A percentile compares a stretch with the other conserved stretches of the same genome.
phyloP scores from a whole-genome alignment of 2,888 invertebrate genomes.

The Drosophila setosimentum region DNA sequence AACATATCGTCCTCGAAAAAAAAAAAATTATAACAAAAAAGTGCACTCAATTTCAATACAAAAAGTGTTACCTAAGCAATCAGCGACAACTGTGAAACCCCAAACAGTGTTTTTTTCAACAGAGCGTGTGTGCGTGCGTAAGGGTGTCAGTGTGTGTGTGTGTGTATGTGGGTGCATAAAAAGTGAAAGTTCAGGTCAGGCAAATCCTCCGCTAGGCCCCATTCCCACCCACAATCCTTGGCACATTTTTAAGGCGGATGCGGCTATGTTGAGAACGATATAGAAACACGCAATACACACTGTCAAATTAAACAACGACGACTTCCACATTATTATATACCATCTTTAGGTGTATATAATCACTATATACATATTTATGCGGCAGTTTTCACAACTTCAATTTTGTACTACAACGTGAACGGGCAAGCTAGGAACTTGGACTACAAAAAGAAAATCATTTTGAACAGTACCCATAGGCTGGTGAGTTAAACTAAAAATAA shows the following conservation, averaged over 20 bases:
- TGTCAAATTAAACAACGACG: conserved; percentile 22
- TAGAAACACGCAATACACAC: conserved; percentile 61
- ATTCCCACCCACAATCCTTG: conserved; percentile 38
- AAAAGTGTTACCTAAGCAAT: conserved; percentile 64
- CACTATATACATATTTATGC: conserved; percentile 61
- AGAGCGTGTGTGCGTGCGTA: conserved; percentile 24
- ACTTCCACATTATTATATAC: conserved; percentile 28
- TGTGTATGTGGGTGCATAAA: conserved; percentile 35
- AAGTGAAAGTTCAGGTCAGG: conserved; percentile 69
- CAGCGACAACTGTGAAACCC: conserved; percentile 47
- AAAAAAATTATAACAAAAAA: neutral
- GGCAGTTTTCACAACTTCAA: conserved; percentile 57
- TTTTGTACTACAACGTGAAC: conserved; percentile 45
- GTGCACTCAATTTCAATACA: conserved; percentile 11
- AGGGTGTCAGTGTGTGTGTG: conserved; percentile 16
- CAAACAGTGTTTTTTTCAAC: conserved; percentile 12
- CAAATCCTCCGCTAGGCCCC: conserved; percentile 38
- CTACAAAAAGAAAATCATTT: conserved; percentile 43
- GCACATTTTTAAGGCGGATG: conserved; percentile 33
- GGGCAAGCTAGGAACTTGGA: conserved; percentile 37
- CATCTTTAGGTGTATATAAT: conserved; percentile 13
- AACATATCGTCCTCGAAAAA: conserved; percentile 35
- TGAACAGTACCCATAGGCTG: conserved; percentile 44
- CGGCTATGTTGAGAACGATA: conserved; percentile 46
- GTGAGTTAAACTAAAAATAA: conserved; percentile 48